Base-by-base conservation (phyloP, 2,797 vertebrate genomes). In the Dryobates pubescens region DNA sequence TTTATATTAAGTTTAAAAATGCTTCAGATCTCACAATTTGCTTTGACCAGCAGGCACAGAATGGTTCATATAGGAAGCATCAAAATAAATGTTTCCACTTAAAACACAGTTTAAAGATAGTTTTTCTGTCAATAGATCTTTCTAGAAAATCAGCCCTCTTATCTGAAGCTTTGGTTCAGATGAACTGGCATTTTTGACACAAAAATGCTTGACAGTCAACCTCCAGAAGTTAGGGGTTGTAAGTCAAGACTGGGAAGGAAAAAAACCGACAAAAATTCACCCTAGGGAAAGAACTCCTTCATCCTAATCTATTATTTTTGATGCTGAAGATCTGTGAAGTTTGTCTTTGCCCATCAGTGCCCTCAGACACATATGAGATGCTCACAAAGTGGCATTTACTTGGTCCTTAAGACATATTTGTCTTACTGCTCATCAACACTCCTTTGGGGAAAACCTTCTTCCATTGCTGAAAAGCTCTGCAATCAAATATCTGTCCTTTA, bases 351-450 rank as follows among this genome's bases (percentile, higher is more conserved):
- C 95, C 94, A 88, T 94, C 92, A 94, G 49, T 84, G 82, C 72
- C 77, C 86, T 91, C 71, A 86, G 92, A 92, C 75, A 74, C 51
- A 29, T 26, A 34, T 1, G 30, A 94, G 90, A 89, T 81, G 79
- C 62, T 94, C 86, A 81, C 86, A 77, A 87, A 93, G 82, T 85
- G 88, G 86, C 93, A 74, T 88, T 96, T 91, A 87, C 62, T 41
- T 59, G 78, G 73, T 86, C 93, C 86, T 96, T 81, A 45, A 92
- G 90, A 78, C 30, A 8, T 90, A 93, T 92, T 90, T 96, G 76
- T 90, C 92, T 90, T 75, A 30, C 70, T n/a, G 79, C 93, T 96
- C 95, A 96, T 96, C 94, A 93, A 82, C 86, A 69, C 83, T 80
- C 41, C 72, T 90, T 53, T 74, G 78, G 65, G 81, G 56, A 92